Conservation (phyloP, 2,888 invertebrate genomes). For the Cryptus armator region DNA sequence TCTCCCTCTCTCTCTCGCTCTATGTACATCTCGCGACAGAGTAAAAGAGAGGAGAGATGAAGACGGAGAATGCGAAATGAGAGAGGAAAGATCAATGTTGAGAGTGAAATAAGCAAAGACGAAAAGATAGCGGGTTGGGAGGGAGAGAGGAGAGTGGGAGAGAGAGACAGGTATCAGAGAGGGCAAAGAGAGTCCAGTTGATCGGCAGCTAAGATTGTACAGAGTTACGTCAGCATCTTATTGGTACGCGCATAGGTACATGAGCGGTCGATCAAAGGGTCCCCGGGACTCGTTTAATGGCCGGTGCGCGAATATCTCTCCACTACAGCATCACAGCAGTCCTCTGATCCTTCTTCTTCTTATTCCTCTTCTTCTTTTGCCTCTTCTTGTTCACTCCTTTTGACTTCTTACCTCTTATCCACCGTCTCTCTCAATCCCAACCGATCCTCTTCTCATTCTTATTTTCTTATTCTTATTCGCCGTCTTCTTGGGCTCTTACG, state of each 20-base stretch:
- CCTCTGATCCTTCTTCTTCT: constrained; percentile 43
- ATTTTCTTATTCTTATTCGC: constrained; percentile 40
- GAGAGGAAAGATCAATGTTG: constrained; percentile 26
- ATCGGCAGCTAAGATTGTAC: constrained; percentile 81
- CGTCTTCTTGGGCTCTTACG: constrained; percentile 44
- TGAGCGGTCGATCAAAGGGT: constrained; percentile 82
- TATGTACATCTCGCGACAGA: constrained; percentile 74
- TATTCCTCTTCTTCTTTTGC: constrained; percentile 23
- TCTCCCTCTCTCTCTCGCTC: neutral
- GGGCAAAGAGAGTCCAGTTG: constrained; percentile 72
- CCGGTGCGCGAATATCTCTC: constrained; percentile 72
- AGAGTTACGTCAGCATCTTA: constrained; percentile 83
- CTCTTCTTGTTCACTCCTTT: constrained; percentile 44
- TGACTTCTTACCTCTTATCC: constrained; percentile 39
- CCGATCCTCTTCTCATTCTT: constrained; percentile 37
- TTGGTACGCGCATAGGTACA: constrained; percentile 80
- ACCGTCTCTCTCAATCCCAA: constrained; percentile 20
- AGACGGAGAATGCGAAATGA: constrained; percentile 59
- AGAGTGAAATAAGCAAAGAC: constrained; percentile 56
- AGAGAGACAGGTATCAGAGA: constrained; percentile 51
- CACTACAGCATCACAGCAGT: constrained; percentile 59
- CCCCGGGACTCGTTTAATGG: constrained; percentile 79
- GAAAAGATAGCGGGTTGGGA: constrained; percentile 59
- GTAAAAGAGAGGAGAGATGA: constrained; percentile 73
- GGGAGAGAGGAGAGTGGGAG: constrained; percentile 37